A percentile compares a stretch with the other conserved stretches of the same genome.
These are phyloP conservation scores for Cotesia glomerata DNA, from an alignment of 1,140 invertebrate genomes.

Conservation along the genomic window DNA sequence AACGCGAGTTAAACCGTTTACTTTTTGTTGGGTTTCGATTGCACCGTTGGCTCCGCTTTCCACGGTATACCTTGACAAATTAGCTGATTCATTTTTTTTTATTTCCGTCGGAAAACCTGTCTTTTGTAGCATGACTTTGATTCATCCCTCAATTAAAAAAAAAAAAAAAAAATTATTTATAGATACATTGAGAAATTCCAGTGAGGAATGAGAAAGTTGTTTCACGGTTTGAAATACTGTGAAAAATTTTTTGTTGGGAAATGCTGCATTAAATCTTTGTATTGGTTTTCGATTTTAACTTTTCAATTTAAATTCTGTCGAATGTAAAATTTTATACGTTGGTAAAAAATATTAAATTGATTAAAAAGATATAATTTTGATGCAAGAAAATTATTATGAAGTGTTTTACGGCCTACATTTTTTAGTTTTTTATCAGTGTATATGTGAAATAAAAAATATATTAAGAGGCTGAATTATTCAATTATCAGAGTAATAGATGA, in stretches of 20 bases:
- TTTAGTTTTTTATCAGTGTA: too few relatives aligned
- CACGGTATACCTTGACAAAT: constrained; percentile 7
- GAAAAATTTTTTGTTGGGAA: too few relatives aligned
- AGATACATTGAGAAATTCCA: too few relatives aligned
- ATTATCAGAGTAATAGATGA: too few relatives aligned
- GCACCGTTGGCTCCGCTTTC: background rate
- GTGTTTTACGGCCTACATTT: too few relatives aligned
- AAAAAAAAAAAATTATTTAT: too few relatives aligned
- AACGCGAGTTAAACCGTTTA: background rate
- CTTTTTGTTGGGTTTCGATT: background rate
- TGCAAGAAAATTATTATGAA: background rate
- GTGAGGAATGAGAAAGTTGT: too few relatives aligned
- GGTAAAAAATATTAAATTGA: background rate
- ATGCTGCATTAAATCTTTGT: too few relatives aligned
- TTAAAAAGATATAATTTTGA: too few relatives aligned
- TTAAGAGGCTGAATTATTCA: too few relatives aligned
- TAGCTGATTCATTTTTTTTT: background rate
- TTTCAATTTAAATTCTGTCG: background rate
- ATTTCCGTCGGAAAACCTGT: constrained; percentile 2
- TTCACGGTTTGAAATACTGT: too few relatives aligned
- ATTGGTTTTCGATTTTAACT: background rate
- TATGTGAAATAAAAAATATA: too few relatives aligned
- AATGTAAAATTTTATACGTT: background rate
- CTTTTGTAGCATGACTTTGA: background rate
- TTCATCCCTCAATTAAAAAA: background rate